Percentiles rank a stretch among this genome's conserved stretches.
Evolutionary conservation across 2,797 vertebrate genomes (phyloP).

Genomic region (Rhynchotus rufescens): DNA sequence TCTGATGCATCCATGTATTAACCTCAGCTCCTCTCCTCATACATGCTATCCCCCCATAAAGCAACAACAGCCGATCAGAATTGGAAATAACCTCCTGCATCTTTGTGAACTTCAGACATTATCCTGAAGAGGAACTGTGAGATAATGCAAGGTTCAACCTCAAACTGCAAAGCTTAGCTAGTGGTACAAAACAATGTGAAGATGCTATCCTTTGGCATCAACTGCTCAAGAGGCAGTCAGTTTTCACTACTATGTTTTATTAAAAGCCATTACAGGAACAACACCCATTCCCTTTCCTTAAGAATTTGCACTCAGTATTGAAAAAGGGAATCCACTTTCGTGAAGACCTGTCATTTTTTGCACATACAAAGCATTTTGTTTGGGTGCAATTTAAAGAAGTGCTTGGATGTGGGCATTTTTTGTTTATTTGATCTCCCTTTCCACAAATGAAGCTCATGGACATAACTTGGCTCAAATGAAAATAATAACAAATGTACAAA

Average conservation of each 20-base stretch:
- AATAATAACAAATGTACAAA: not conserved
- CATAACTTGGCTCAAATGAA: not conserved
- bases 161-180: not conserved
- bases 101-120: not conserved
- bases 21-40: not conserved
- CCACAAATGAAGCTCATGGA: not conserved
- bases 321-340: not conserved
- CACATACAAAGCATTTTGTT: not conserved
- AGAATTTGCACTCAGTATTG: not conserved
- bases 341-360: not conserved
- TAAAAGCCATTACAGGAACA: not conserved
- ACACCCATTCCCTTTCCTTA: not conserved
- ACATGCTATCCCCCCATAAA: not conserved
- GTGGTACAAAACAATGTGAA: not conserved
- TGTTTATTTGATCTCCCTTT: not conserved
- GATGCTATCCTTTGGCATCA: not conserved
- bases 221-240: not conserved
- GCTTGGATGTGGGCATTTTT: not conserved
- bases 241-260: not conserved
- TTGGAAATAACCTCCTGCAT: not conserved
- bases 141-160: not conserved
- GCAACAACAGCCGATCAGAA: not conserved
- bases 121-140: not conserved
- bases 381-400: not conserved
- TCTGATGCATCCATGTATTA: not conserved